A percentile compares a stretch with the other conserved stretches of the same genome.
These are phyloP conservation scores for Lithosia quadra DNA, from an alignment of 2,888 invertebrate genomes.

Conservation along the genomic window DNA sequence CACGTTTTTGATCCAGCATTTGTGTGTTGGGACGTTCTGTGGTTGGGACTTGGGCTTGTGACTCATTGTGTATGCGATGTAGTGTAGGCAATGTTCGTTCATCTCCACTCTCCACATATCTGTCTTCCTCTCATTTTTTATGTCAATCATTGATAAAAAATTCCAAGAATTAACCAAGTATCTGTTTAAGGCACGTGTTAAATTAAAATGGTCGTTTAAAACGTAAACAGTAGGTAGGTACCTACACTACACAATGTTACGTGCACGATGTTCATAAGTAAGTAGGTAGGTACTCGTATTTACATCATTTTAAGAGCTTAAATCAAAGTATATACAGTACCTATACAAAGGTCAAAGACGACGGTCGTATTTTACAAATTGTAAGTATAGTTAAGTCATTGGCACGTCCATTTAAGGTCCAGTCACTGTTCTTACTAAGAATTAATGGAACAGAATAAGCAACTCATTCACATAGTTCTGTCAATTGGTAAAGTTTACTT, in stretches of 20 bases:
- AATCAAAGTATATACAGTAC: background rate
- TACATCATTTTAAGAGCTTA: background rate
- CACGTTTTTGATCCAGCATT: no score
- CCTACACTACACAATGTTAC: background rate
- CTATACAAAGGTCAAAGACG: background rate
- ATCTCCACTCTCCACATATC: no score
- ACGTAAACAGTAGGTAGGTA: background rate
- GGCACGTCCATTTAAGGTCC: conserved; percentile 63
- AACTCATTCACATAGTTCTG: conserved; percentile 3
- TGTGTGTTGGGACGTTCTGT: no score
- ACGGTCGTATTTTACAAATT: no score
- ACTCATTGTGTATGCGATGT: no score
- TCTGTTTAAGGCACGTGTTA: no score
- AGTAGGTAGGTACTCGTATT: background rate
- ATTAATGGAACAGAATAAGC: background rate
- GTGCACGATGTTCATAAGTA: background rate
- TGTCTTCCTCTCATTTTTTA: no score
- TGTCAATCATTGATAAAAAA: no score
- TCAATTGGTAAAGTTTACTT: background rate
- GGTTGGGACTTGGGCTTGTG: no score
- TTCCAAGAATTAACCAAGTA: no score
- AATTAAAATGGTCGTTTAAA: background rate
- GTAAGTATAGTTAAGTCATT: conserved; percentile 53
- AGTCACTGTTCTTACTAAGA: background rate
- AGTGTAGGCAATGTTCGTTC: no score